phyloP scores from a whole-genome alignment of 2,888 invertebrate species.

The Caenorhabditis zanzibari region DNA sequence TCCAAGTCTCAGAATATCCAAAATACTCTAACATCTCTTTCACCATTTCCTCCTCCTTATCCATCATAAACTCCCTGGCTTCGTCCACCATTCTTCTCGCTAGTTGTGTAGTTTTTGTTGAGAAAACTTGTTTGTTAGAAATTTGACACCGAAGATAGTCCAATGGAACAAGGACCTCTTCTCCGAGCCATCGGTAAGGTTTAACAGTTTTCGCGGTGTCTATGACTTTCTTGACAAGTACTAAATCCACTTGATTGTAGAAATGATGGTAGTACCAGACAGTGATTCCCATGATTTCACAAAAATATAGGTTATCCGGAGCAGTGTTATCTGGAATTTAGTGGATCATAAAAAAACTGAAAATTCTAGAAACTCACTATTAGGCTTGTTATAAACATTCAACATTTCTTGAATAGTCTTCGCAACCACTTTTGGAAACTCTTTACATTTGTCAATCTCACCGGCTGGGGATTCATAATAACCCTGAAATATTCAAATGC shows the following conservation, averaged over 20 bases:
- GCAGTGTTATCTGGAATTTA: conserved; percentile 23
- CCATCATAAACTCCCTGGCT: neutral
- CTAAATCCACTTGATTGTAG: conserved; percentile 62
- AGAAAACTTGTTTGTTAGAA: conserved; percentile 32
- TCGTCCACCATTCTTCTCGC: conserved; percentile 23
- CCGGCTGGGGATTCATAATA: conserved; percentile 45
- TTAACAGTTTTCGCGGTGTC: conserved; percentile 67
- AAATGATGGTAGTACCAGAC: conserved; percentile 76
- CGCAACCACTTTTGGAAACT: conserved; percentile 39
- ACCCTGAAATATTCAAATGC: conserved; percentile 11
- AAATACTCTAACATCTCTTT: conserved; percentile 28
- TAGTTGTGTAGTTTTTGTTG: neutral
- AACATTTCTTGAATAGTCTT: conserved; percentile 20
- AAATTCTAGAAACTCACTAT: conserved; percentile 19
- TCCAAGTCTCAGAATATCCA: conserved; percentile 21
- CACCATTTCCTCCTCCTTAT: conserved; percentile 14
- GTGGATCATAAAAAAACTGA: neutral
- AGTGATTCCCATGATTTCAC: conserved; percentile 68
- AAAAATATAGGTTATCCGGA: conserved; percentile 12
- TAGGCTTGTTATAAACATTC: neutral
- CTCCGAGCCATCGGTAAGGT: conserved; percentile 27
- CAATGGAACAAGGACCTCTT: conserved; percentile 29
- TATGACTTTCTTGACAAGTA: conserved; percentile 68
- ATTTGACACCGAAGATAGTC: conserved; percentile 41
- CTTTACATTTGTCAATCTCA: conserved; percentile 45